phyloP scores from a whole-genome alignment of 2,113 vertebrate genomes.

The Oxyura jamaicensis region DNA sequence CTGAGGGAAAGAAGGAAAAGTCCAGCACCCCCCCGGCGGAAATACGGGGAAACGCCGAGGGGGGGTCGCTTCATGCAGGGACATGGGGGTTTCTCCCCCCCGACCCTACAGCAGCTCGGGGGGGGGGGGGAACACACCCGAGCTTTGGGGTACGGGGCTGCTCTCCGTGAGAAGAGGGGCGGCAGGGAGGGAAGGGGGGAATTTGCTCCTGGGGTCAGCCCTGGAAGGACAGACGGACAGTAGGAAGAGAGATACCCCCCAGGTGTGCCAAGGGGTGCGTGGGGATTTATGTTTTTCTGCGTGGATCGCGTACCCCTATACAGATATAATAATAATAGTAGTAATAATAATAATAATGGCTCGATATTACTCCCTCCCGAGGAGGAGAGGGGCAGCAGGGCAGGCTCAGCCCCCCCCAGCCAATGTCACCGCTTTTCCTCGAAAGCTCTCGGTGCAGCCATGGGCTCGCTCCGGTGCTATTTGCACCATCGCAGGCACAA shows the following conservation, averaged over 20 bases:
- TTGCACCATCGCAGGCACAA: not conserved
- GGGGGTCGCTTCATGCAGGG: too few species aligned
- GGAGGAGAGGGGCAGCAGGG: not conserved
- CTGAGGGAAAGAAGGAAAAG: too few species aligned
- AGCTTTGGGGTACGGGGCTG: not conserved
- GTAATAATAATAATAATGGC: not conserved
- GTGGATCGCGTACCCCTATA: not conserved
- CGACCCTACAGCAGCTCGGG: too few species aligned
- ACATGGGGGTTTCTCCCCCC: too few species aligned
- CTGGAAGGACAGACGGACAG: not conserved
- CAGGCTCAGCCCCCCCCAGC: not conserved
- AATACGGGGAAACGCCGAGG: too few species aligned
- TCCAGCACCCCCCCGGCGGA: too few species aligned
- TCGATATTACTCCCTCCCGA: not conserved
- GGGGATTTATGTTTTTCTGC: not conserved
- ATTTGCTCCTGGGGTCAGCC: not conserved
- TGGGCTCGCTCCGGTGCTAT: not conserved
- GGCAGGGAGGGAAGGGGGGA: too few species aligned
- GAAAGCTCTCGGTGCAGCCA: slow-evolving; percentile 20
- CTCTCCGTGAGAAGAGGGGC: not conserved
- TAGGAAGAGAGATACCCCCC: not conserved
- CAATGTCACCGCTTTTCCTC: slow-evolving; percentile 36
- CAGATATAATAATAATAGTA: not conserved
- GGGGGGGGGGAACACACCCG: not conserved
- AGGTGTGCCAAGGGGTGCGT: not conserved